phyloP scores from a whole-genome alignment of 2,797 vertebrate species.

The Petrocephalus schoutedeni region DNA sequence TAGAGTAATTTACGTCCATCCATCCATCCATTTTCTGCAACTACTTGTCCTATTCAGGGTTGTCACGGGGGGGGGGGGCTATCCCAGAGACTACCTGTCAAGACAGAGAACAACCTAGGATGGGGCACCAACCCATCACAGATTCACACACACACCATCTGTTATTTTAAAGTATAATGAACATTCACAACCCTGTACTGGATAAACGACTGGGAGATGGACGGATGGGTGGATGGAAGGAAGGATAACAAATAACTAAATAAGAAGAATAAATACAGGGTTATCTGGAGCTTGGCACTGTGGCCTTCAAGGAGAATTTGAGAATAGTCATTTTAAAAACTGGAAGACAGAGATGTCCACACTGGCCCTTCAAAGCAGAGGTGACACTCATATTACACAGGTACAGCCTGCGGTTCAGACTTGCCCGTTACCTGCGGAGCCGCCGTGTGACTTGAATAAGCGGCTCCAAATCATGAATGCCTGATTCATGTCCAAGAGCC shows the following conservation, averaged over 20 bases:
- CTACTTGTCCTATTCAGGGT: background rate
- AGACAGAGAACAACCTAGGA: background rate
- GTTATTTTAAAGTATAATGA: background rate
- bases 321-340: background rate
- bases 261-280: background rate
- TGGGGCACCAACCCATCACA: background rate
- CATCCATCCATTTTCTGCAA: background rate
- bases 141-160: background rate
- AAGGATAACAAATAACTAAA: background rate
- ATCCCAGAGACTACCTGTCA: background rate
- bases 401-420: background rate
- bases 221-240: background rate
- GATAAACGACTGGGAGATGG: background rate
- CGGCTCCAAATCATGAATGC: background rate
- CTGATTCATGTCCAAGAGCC: background rate
- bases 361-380: background rate
- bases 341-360: background rate
- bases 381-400: background rate
- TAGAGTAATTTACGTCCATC: background rate
- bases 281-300: background rate
- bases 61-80: background rate
- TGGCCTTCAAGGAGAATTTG: background rate
- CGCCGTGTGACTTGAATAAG: background rate
- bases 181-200: background rate
- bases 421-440: background rate